Percentiles rank a stretch among this genome's conserved stretches.
phyloP scores from a whole-genome alignment of 2,888 invertebrate species.

The Sepiola atlantica region DNA sequence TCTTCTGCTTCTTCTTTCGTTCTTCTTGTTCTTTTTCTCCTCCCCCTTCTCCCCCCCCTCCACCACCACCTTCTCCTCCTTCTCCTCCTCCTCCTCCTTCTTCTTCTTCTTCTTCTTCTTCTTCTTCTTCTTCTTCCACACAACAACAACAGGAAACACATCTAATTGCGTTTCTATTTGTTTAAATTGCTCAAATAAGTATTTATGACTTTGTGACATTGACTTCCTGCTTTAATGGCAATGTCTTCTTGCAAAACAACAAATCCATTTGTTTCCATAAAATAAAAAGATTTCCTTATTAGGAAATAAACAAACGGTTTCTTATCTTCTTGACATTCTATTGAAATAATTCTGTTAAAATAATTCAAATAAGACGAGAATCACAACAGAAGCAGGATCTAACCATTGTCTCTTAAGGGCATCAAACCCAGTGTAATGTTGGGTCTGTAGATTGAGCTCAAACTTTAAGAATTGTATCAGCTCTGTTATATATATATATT shows the following conservation, averaged over 20 bases:
- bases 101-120: not conserved
- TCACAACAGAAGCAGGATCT: no score
- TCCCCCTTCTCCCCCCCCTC: constrained; percentile 34
- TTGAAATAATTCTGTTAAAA: not conserved
- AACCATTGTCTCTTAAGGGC: no score
- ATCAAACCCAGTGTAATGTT: no score
- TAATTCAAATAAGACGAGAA: no score
- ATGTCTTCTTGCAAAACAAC: not conserved
- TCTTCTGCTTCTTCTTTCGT: not conserved
- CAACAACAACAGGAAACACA: not conserved
- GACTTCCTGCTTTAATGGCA: not conserved
- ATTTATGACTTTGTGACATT: not conserved
- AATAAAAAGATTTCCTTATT: not conserved
- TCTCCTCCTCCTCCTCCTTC: not conserved
- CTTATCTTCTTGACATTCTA: not conserved
- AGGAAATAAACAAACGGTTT: not conserved
- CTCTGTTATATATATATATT: no score
- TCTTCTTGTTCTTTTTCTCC: not conserved
- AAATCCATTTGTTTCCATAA: not conserved
- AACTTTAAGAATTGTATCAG: no score
- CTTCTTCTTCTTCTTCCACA: not conserved
- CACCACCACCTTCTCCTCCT: not conserved
- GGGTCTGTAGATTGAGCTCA: no score
- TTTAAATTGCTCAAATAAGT: not conserved
- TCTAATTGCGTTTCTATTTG: not conserved